Evolutionary conservation across 2,888 invertebrate species (phyloP).

Genomic region (Sesamia inferens): DNA sequence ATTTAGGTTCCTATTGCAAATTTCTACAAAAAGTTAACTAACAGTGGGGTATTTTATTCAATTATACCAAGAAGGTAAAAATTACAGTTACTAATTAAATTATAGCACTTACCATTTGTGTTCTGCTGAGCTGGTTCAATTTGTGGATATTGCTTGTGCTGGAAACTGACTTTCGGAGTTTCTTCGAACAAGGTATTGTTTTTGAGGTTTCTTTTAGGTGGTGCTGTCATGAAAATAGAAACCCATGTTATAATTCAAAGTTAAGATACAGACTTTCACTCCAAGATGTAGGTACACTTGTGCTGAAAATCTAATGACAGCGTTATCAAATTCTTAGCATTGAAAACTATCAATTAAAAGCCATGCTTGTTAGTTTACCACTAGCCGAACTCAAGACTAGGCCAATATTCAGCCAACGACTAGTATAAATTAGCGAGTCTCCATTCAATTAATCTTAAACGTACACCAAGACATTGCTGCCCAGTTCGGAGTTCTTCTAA

Average conservation of each 20-base stretch:
- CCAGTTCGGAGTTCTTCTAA: constrained; percentile 7
- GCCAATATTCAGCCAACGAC: constrained; percentile 26
- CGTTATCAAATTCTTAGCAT: neutral
- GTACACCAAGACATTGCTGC: neutral
- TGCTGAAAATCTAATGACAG: too few species aligned
- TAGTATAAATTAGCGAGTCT: constrained; percentile 36
- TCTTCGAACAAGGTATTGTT: constrained; percentile 24
- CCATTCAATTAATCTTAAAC: constrained; percentile 36
- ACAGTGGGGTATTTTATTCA: neutral
- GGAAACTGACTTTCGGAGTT: constrained; percentile 33
- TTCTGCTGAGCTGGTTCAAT: constrained; percentile 30
- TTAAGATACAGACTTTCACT: too few species aligned
- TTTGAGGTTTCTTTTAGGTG: constrained; percentile 17
- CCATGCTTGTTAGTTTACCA: neutral
- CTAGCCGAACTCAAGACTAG: constrained; percentile 12
- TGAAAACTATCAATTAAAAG: neutral
- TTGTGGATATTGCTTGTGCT: constrained; percentile 38
- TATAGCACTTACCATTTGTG: constrained; percentile 41
- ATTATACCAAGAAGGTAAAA: neutral
- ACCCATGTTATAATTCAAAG: too few species aligned
- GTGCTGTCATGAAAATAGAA: constrained; percentile 7
- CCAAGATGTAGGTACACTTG: too few species aligned
- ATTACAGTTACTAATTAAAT: neutral
- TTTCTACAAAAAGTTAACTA: neutral
- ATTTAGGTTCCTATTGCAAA: neutral